phyloP scores from a whole-genome alignment of 2,113 vertebrate genomes.

The Albula goreensis region DNA sequence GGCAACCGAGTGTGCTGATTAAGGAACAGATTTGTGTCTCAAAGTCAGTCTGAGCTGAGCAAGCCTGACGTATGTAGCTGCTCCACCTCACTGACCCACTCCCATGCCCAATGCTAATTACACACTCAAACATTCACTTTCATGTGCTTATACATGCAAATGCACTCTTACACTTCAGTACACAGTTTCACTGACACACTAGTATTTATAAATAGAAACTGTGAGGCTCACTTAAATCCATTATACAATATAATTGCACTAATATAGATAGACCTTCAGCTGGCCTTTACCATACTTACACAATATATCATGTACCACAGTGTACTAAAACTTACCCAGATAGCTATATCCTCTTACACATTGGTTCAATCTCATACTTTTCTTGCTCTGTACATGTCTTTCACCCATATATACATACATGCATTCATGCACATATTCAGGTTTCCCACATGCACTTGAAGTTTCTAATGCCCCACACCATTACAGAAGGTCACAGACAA shows the following conservation, averaged over 20 bases:
- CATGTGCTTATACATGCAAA: background rate
- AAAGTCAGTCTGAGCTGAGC: background rate
- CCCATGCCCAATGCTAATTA: background rate
- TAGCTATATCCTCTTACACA: background rate
- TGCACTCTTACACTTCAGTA: background rate
- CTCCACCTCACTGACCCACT: background rate
- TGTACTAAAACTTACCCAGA: background rate
- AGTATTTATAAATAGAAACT: background rate
- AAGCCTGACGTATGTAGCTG: background rate
- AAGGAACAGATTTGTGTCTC: conserved; percentile 11
- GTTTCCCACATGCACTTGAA: background rate
- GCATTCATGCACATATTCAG: background rate
- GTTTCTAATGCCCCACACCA: too few relatives aligned
- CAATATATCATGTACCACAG: background rate
- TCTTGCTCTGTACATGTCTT: background rate
- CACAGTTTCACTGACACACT: too few relatives aligned
- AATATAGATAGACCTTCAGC: background rate
- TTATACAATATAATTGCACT: too few relatives aligned
- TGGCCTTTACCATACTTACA: background rate
- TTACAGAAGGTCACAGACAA: too few relatives aligned
- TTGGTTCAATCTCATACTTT: background rate
- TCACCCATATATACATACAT: background rate
- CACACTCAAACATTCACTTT: background rate
- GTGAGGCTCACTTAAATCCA: background rate
- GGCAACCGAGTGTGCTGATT: conserved; percentile 3